Conservation (phyloP, 2,113 vertebrate genomes). For the Chloebia gouldiae region DNA sequence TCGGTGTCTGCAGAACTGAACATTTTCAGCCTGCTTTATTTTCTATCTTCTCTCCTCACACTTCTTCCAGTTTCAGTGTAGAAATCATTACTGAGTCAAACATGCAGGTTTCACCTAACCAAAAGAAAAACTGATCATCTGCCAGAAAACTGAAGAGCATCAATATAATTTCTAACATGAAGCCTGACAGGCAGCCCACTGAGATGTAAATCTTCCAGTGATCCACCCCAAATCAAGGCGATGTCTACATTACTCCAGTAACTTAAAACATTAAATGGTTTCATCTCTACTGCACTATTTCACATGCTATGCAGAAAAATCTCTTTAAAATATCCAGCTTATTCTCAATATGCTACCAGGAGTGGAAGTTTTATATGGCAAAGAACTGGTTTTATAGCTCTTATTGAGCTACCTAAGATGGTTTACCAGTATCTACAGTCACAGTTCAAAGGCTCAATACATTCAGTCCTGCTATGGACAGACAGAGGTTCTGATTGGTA, state of each 20-base stretch:
- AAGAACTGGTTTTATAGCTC: background rate
- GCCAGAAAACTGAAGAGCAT: background rate
- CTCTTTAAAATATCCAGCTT: background rate
- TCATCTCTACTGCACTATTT: background rate
- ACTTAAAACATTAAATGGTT: background rate
- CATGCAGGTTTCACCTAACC: background rate
- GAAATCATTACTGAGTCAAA: background rate
- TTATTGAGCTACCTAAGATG: background rate
- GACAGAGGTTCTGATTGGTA: background rate
- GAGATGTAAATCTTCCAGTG: background rate
- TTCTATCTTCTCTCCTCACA: background rate
- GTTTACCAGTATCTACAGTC: background rate
- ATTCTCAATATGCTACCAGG: background rate
- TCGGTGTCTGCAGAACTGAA: background rate
- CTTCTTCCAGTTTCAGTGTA: background rate
- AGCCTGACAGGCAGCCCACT: background rate
- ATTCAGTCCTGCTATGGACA: background rate
- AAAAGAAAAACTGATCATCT: background rate
- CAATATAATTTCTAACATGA: background rate
- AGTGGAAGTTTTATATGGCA: background rate
- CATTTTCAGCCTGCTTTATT: background rate
- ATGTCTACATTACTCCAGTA: background rate
- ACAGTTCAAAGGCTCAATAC: background rate
- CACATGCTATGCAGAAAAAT: background rate
- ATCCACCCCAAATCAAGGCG: background rate